Conservation (phyloP, 2,797 vertebrate species). For the Dermochelys coriacea region DNA sequence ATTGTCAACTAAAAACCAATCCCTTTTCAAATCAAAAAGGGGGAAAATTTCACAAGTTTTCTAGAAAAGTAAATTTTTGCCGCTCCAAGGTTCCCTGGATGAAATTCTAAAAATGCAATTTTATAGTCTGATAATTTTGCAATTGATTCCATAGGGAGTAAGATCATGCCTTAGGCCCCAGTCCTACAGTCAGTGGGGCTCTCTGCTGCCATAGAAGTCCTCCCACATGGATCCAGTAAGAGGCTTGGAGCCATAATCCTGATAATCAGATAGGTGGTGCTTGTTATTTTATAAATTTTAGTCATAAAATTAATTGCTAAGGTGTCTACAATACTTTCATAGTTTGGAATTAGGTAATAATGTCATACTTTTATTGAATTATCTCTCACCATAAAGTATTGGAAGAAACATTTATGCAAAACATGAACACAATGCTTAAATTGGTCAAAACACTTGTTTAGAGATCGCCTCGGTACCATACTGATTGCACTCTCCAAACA, state of each 20-base stretch:
- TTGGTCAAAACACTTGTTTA: neutral
- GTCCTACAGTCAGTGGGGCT: neutral
- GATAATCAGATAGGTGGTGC: neutral
- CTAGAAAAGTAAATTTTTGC: neutral
- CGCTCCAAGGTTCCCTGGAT: neutral
- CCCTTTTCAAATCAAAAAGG: neutral
- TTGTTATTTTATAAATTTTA: neutral
- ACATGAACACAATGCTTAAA: neutral
- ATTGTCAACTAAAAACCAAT: neutral
- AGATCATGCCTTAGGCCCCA: rapidly evolving
- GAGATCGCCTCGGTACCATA: neutral
- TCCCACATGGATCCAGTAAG: neutral
- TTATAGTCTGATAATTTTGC: neutral
- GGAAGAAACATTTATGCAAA: neutral
- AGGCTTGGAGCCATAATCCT: neutral
- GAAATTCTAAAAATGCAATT: neutral
- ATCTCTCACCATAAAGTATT: neutral
- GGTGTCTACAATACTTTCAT: neutral
- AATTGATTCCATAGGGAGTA: rapidly evolving
- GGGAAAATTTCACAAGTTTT: neutral
- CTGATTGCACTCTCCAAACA: neutral
- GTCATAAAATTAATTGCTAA: neutral
- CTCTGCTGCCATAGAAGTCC: neutral
- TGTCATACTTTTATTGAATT: neutral
- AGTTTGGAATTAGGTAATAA: neutral